phyloP scores from a whole-genome alignment of 2,113 vertebrate genomes.

The Pedionomus torquatus region DNA sequence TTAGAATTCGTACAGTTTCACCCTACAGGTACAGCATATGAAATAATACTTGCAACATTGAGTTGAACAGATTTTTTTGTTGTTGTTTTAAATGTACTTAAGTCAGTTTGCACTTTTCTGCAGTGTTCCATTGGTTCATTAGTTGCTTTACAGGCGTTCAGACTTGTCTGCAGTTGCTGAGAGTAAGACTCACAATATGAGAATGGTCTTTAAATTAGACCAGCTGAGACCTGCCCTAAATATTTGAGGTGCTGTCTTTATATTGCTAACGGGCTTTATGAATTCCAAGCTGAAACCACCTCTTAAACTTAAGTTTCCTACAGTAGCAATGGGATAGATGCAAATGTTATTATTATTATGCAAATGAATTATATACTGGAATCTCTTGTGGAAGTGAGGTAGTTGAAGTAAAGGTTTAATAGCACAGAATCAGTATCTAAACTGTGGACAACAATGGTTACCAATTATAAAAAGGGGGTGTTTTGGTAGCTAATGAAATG shows the following conservation, averaged over 20 bases:
- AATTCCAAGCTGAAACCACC: background rate
- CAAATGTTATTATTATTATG: too few species aligned
- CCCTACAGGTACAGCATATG: constrained; percentile 86
- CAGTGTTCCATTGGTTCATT: background rate
- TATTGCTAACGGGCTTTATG: background rate
- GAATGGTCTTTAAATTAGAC: too few species aligned
- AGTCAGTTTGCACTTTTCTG: background rate
- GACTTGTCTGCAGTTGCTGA: background rate
- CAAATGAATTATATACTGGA: background rate
- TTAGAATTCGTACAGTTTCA: constrained; percentile 99
- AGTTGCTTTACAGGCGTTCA: background rate
- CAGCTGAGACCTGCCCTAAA: too few species aligned
- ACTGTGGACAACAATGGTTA: background rate
- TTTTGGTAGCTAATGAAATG: background rate
- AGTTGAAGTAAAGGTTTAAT: background rate
- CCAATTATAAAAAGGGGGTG: background rate
- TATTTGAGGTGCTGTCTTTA: background rate
- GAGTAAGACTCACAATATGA: background rate
- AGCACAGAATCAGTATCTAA: background rate
- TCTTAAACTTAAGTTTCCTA: background rate
- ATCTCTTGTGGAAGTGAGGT: background rate
- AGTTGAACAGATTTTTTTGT: background rate
- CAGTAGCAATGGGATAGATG: background rate
- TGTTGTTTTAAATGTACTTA: background rate
- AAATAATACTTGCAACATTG: background rate